A percentile compares a stretch with the other conserved stretches of the same genome.
phyloP scores from a whole-genome alignment of 2,797 vertebrate genomes.

The Loriculus beryllinus region DNA sequence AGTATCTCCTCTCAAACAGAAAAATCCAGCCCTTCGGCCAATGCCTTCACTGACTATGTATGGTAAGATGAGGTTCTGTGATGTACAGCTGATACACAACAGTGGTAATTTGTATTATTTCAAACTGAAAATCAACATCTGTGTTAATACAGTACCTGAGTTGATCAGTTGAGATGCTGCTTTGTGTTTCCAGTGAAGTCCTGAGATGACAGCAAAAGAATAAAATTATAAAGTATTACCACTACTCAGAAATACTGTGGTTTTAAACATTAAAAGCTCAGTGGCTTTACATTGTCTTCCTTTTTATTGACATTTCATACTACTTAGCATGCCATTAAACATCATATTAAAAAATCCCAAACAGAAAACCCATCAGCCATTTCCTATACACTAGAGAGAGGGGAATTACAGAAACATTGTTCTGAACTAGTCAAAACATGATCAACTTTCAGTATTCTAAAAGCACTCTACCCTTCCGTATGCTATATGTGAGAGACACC shows the following conservation, averaged over 20 bases:
- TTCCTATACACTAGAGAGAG: neutral
- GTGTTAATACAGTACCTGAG: constrained; percentile 56
- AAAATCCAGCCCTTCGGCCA: neutral
- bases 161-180: constrained; percentile 68
- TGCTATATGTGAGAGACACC: fast-evolving
- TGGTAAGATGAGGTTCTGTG: neutral
- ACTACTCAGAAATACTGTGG: neutral
- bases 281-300: neutral
- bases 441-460: neutral
- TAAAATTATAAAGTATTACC: constrained; percentile 28
- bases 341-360: neutral
- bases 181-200: constrained; percentile 74
- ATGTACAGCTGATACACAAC: neutral
- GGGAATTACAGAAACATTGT: neutral
- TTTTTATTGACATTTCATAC: neutral
- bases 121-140: neutral
- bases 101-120: neutral
- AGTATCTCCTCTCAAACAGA: neutral
- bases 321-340: constrained; percentile 8
- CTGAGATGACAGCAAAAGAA: constrained; percentile 69
- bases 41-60: neutral
- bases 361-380: neutral
- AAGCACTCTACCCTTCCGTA: neutral
- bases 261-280: neutral
- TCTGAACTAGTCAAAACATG: neutral